Evolutionary conservation across 1,140 invertebrate species (phyloP).

Genomic region (Melitaea cinxia): DNA sequence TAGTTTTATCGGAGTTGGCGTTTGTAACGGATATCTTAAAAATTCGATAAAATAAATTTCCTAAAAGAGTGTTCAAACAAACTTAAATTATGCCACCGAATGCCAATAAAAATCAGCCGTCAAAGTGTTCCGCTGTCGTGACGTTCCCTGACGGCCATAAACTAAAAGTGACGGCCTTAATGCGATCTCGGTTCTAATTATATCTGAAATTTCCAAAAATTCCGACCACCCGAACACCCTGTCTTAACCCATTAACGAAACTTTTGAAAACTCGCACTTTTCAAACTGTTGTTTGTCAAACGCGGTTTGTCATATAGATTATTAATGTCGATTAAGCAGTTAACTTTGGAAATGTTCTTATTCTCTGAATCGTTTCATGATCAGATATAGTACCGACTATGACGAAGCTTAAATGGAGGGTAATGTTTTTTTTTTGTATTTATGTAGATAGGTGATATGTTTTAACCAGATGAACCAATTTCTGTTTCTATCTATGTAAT

Average conservation of each 20-base stretch:
- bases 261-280: constrained; percentile 65
- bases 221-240: constrained; percentile 43
- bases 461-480: no score
- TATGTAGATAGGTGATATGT: no score
- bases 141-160: constrained; percentile 58
- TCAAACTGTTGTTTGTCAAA: constrained; percentile 48
- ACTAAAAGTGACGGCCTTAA: constrained; percentile 72
- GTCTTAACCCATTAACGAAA: constrained; percentile 72
- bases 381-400: no score
- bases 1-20: no score
- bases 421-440: no score
- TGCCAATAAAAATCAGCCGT: constrained; percentile 59
- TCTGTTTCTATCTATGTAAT: no score
- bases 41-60: neutral
- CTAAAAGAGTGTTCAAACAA: constrained; percentile 27
- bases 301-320: constrained; percentile 25
- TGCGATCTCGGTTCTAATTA: constrained; percentile 72
- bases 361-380: no score
- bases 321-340: neutral
- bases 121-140: constrained; percentile 43
- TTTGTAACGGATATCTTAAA: constrained; percentile 4
- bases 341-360: no score
- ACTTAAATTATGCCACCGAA: constrained; percentile 23
- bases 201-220: constrained; percentile 73
- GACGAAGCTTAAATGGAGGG: no score